These are phyloP conservation scores for Carposina sasakii DNA, from an alignment of 1,140 invertebrate species.

Conservation along the genomic window DNA sequence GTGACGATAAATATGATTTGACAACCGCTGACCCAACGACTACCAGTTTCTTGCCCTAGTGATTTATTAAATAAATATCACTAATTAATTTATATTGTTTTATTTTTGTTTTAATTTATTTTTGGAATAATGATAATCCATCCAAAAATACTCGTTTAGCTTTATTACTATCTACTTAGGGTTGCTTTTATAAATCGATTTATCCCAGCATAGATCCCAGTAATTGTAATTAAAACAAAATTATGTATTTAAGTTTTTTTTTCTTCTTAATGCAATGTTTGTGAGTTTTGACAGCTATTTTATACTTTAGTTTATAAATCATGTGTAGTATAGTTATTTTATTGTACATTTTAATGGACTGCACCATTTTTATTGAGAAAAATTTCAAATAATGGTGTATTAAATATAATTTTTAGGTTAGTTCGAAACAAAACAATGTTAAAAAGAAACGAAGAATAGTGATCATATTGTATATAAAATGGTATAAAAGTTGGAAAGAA, in stretches of 20 bases:
- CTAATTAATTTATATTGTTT: too few relatives aligned
- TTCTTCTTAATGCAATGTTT: background rate
- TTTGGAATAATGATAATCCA: background rate
- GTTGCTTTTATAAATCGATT: constrained; percentile 11
- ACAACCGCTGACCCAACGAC: too few relatives aligned
- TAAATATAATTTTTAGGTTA: constrained; percentile 36
- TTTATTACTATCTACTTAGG: constrained; percentile 7
- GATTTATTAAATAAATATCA: too few relatives aligned
- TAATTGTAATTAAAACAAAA: background rate
- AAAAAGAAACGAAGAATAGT: constrained; percentile 49
- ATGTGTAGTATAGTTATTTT: background rate
- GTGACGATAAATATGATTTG: too few relatives aligned
- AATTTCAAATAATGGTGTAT: background rate
- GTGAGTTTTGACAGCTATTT: constrained; percentile 15
- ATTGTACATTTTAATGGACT: background rate
- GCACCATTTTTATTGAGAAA: background rate
- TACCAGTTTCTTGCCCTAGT: too few relatives aligned
- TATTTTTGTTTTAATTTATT: too few relatives aligned
- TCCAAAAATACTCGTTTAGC: background rate
- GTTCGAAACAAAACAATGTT: constrained; percentile 54
- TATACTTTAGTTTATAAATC: background rate
- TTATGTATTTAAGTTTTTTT: constrained; percentile 1
- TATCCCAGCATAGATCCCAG: constrained; percentile 1
- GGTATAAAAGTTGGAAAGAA: constrained; percentile 25
- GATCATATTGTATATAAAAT: constrained; percentile 47